Base-by-base conservation (phyloP, 2,113 vertebrate species). In the Corythornis cristatus region DNA sequence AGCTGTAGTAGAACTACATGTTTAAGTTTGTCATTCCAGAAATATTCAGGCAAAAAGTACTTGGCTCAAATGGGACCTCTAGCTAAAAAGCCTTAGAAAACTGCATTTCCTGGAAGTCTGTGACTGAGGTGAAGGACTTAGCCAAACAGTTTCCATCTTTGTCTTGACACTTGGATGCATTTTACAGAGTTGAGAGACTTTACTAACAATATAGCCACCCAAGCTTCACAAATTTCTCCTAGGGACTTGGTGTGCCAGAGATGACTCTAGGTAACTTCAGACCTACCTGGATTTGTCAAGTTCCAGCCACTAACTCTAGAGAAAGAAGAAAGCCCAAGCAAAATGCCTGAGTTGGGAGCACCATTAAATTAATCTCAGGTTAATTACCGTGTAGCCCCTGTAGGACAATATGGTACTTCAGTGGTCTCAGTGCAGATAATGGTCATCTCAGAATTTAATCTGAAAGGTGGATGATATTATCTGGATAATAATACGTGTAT, bases 21-120 rank as follows among this genome's bases (percentile, higher is more conserved):
- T 80, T 89, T 57, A 70, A 91, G 28, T 57, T 82, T 79, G 74
- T 76, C 86, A 90, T 56, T 61, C 61, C 65, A 92, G 86, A 90
- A 92, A 79, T 72, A 92, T 57, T 78, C 67, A 89, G 48, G 84
- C 83, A 85, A 33, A 37, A 79, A 79, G 26, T 31, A 87, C 25
- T 62, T 66, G 46, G 37, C 15, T 80, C 79, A 83, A 84, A 62
- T 37, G 31, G 25, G 31, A 79, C 13, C 6, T 75, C 82, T 58
- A 19, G 11, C 31, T 86, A 84, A 87, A 90, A 94, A 66, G 21
- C 21, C 54, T 40, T 74, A 12, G 43, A 88, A 74, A 86, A 22
- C 15, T 53, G 29, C 65, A 64, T 66, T 95, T 91, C 61, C 60
- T 75, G 26, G 35, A 81, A 90, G 25, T 40, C 19, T 51, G 46